Conservation (phyloP, 2,113 vertebrate genomes). For the Sorex fumeus region DNA sequence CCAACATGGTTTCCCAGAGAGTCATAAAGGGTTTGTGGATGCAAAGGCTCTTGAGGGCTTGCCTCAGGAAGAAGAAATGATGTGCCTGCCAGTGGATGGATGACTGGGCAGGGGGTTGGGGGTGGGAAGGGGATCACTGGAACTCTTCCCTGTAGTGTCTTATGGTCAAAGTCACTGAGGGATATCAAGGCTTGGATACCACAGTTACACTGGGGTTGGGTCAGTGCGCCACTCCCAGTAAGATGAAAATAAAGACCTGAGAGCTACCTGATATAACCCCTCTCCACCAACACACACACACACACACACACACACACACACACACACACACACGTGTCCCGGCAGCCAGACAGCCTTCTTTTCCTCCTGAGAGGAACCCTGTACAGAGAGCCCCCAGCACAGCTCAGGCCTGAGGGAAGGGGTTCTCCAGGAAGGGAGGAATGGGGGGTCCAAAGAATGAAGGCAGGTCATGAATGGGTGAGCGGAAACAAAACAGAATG, state of each 20-base stretch:
- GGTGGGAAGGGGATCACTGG: not conserved
- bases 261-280: not conserved
- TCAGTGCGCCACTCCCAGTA: no score
- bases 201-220: no score
- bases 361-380: not conserved
- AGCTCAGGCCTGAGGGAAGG: not conserved
- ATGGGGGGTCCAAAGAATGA: not conserved
- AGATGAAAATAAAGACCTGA: not conserved
- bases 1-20: not conserved
- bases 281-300: not conserved
- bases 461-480: not conserved
- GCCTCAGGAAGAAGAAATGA: not conserved
- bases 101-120: no score
- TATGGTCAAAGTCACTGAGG: not conserved
- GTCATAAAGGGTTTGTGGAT: not conserved
- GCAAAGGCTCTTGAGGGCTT: constrained; percentile 1
- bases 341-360: not conserved
- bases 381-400: not conserved
- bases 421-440: not conserved
- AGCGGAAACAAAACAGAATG: not conserved
- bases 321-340: not conserved
- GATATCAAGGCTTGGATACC: no score
- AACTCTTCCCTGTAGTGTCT: not conserved
- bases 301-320: not conserved
- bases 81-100: not conserved